Evolutionary conservation across 2,113 vertebrate genomes (phyloP), one percentile per base, ranked within the genome.

Genomic region (Lates calcarifer): DNA sequence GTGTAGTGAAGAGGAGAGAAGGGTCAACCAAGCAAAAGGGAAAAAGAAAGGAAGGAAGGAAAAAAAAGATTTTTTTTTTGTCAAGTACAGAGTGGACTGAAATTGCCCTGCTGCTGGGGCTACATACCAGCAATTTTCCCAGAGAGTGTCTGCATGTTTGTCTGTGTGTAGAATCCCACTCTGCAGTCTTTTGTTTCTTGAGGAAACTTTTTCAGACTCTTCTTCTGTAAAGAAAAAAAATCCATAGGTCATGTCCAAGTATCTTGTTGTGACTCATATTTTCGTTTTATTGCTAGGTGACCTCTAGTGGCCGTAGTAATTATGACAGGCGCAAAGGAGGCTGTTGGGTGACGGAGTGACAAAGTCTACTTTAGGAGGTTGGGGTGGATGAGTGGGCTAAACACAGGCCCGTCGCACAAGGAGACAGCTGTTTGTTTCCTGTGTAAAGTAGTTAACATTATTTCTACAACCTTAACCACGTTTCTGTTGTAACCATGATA

Each of bases 31-130:
- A 45, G 10, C 37, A 61, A 39, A 39, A 12, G 53, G n/a, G 29
- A 49, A 33, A 75, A 73, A 73, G 29, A 65, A 20, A 74, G 53
- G 56, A 77, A 13, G 35, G 35, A 17, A 51, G 41, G n/a, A 77
- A 6, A 17, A 6, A 22, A 33, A 17, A 57, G 13, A 80, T 49
- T 69, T 61, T 87, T 78, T 5, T 83, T 84, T 75, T 70, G 57
- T 77, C 76, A 85, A 72, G 77, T 39, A 62, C 61, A 88, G 74
- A 79, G 82, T 79, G 64, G 67, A 87, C n/a, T n/a, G 87, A 90
- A 64, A 87, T 79, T 80, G 83, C 69, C 41, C 81, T 53, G 55
- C 61, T 78, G 74, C 71, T 79, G 41, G 77, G 60, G 60, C 64
- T 67, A 24, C 77, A 77, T 81, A 79, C 65, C 87, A 74, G 77